Conservation (phyloP, 2,113 vertebrate species). For the Melospiza georgiana region DNA sequence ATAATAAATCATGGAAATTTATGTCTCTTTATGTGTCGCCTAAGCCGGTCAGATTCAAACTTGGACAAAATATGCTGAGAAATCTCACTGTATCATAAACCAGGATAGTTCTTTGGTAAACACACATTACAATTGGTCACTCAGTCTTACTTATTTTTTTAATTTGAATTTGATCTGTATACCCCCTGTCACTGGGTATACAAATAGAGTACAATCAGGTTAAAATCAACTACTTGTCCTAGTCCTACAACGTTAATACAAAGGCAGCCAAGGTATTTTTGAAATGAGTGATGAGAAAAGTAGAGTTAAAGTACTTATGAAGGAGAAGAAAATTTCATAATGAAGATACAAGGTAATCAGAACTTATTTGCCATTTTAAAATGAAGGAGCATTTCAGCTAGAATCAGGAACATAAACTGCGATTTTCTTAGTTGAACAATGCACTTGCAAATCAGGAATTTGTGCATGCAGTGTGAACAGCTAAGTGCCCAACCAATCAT, state of each 20-base stretch:
- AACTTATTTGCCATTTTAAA: background rate
- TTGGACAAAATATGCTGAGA: background rate
- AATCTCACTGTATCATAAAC: background rate
- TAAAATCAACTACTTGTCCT: background rate
- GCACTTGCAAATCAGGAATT: background rate
- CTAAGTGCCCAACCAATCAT: background rate
- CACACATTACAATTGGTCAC: background rate
- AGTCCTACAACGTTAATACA: background rate
- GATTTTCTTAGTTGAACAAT: background rate
- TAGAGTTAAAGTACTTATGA: background rate
- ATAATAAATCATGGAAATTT: background rate
- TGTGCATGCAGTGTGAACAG: background rate
- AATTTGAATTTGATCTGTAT: background rate
- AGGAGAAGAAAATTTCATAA: background rate
- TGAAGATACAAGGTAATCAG: background rate
- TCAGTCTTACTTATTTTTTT: background rate
- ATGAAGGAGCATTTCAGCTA: background rate
- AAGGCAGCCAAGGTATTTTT: background rate
- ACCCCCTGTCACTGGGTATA: background rate
- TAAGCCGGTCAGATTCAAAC: background rate
- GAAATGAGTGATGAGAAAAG: background rate
- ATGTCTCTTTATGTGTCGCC: background rate
- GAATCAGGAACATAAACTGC: background rate
- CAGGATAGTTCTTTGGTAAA: background rate
- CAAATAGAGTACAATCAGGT: background rate